Percentiles rank a stretch among this genome's conserved stretches.
These are phyloP conservation scores for Ectemnius lituratus DNA, from an alignment of 2,888 invertebrate species.

Conservation along the genomic window DNA sequence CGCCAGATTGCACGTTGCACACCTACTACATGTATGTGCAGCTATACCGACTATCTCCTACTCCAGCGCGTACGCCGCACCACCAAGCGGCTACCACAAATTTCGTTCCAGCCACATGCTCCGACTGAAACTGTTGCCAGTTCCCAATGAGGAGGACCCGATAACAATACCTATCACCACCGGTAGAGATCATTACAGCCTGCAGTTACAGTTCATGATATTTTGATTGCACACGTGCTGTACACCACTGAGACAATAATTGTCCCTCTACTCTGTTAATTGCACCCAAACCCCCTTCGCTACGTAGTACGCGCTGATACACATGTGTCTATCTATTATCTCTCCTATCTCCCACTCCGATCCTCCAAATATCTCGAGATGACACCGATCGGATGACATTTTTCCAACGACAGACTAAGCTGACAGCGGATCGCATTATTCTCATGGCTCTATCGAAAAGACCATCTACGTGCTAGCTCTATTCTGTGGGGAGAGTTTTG, in stretches of 20 bases:
- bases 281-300: not conserved
- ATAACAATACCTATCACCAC: conserved; percentile 46
- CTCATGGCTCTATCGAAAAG: conserved; percentile 38
- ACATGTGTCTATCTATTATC: too few species aligned
- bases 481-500: conserved; percentile 26
- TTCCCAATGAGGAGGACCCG: conserved; percentile 53
- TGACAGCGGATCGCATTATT: too few species aligned
- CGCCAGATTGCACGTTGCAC: conserved; percentile 53
- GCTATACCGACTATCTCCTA: not conserved
- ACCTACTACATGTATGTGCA: conserved; percentile 24
- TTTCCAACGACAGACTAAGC: not conserved
- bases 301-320: too few species aligned
- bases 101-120: too few species aligned
- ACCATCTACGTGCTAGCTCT: conserved; percentile 38
- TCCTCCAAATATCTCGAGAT: too few species aligned
- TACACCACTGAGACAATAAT: not conserved
- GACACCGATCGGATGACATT: not conserved
- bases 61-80: not conserved
- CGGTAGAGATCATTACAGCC: conserved; percentile 51
- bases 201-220: conserved; percentile 40
- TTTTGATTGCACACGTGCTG: conserved; percentile 40
- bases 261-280: not conserved
- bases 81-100: not conserved
- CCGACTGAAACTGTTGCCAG: conserved; percentile 37
- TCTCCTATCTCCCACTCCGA: too few species aligned